Evolutionary conservation across 2,113 vertebrate species (phyloP).

Genomic region (Siniperca chuatsi): DNA sequence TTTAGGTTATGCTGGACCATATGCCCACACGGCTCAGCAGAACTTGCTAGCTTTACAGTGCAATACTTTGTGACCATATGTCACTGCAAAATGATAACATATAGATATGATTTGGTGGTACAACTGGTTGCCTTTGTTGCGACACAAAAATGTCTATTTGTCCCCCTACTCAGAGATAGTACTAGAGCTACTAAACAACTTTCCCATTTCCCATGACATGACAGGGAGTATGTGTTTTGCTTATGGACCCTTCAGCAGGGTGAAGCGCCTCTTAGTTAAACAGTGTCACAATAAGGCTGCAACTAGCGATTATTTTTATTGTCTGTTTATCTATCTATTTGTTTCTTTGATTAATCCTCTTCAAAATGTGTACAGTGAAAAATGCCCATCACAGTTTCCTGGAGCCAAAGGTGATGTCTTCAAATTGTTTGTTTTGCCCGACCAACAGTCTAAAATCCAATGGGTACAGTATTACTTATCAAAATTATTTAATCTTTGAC

Average conservation of each 20-base stretch:
- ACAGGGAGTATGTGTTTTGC: neutral
- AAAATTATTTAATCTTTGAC: no score
- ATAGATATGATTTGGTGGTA: neutral
- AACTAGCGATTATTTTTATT: neutral
- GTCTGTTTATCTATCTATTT: neutral
- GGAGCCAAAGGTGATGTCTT: neutral
- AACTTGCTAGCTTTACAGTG: constrained; percentile 17
- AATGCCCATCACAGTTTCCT: neutral
- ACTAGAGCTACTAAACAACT: neutral
- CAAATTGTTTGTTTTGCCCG: neutral
- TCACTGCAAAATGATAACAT: constrained; percentile 3
- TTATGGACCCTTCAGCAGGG: neutral
- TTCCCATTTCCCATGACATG: neutral
- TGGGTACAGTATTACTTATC: neutral
- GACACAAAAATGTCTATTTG: neutral
- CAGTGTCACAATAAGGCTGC: neutral
- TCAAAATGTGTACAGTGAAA: neutral
- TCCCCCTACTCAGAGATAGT: neutral
- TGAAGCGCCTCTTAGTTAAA: neutral
- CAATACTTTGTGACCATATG: constrained; percentile 10
- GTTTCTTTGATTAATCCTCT: neutral
- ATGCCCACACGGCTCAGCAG: constrained; percentile 46
- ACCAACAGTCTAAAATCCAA: neutral
- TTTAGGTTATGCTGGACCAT: constrained; percentile 42
- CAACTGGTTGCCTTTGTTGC: neutral